A percentile compares a stretch with the other conserved stretches of the same genome.
Evolutionary conservation across 2,888 invertebrate genomes (phyloP).

Genomic region (Eupeodes luniger): DNA sequence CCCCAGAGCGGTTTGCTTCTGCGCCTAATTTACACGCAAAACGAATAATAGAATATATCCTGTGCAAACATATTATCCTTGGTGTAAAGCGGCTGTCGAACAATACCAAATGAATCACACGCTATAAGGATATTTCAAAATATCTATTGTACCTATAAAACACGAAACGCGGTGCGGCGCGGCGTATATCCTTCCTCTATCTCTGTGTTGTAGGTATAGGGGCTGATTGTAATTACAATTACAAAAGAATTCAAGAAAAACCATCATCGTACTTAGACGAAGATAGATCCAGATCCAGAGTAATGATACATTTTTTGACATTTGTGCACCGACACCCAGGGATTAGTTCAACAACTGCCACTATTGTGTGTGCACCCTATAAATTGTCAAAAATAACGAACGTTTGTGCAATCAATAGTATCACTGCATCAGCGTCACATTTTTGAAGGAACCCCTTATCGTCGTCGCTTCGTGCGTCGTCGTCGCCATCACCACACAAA

Average conservation of each 20-base stretch:
- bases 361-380: slow-evolving; percentile 61
- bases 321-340: slow-evolving; percentile 76
- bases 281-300: slow-evolving; percentile 17
- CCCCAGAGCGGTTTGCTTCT: slow-evolving; percentile 76
- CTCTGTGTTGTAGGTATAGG: slow-evolving; percentile 35
- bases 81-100: slow-evolving; percentile 72
- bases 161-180: neutral
- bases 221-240: slow-evolving; percentile 71
- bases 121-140: slow-evolving; percentile 57
- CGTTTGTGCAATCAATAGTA: slow-evolving; percentile 40
- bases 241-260: slow-evolving; percentile 60
- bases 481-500: neutral
- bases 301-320: slow-evolving; percentile 75
- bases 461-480: too few species aligned
- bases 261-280: slow-evolving; percentile 23
- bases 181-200: slow-evolving; percentile 44
- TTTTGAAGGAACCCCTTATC: slow-evolving; percentile 43
- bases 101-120: slow-evolving; percentile 74
- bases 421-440: slow-evolving; percentile 6
- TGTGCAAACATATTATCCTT: slow-evolving; percentile 75
- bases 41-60: slow-evolving; percentile 73
- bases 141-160: neutral
- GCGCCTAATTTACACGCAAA: slow-evolving; percentile 76
- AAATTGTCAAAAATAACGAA: slow-evolving; percentile 1
- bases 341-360: slow-evolving; percentile 75